These are phyloP conservation scores for Melanerpes formicivorus DNA, from an alignment of 2,113 vertebrate genomes.

Conservation along the genomic window DNA sequence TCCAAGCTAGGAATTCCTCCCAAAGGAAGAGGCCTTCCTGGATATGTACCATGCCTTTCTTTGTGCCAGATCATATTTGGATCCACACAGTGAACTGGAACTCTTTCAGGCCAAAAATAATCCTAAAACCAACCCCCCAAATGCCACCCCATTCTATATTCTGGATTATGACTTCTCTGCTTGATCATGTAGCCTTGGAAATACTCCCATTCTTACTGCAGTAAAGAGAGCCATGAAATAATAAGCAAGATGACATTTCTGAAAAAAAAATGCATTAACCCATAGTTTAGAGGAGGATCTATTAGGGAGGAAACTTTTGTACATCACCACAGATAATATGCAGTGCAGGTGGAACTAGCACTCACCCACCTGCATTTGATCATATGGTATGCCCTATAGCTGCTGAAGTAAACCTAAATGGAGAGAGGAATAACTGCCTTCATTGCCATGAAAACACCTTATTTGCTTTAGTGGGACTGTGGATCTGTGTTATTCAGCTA, in stretches of 20 bases:
- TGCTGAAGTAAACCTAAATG: background rate
- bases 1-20: background rate
- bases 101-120: background rate
- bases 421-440: background rate
- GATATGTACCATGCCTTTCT: background rate
- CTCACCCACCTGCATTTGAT: background rate
- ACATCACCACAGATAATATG: rapidly evolving
- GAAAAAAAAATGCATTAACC: background rate
- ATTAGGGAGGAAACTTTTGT: background rate
- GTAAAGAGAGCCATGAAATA: background rate
- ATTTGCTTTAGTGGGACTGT: background rate
- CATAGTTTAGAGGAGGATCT: background rate
- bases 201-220: background rate
- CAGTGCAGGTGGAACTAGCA: background rate
- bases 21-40: background rate
- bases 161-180: background rate
- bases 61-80: background rate
- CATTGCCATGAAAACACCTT: background rate
- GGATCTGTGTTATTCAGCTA: background rate
- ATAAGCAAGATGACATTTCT: background rate
- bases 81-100: background rate
- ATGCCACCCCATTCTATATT: background rate
- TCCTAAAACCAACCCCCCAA: rapidly evolving
- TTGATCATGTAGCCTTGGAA: background rate
- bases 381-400: background rate